Evolutionary conservation across 1,140 invertebrate genomes (phyloP).

Genomic region (Campoletis sonorensis): DNA sequence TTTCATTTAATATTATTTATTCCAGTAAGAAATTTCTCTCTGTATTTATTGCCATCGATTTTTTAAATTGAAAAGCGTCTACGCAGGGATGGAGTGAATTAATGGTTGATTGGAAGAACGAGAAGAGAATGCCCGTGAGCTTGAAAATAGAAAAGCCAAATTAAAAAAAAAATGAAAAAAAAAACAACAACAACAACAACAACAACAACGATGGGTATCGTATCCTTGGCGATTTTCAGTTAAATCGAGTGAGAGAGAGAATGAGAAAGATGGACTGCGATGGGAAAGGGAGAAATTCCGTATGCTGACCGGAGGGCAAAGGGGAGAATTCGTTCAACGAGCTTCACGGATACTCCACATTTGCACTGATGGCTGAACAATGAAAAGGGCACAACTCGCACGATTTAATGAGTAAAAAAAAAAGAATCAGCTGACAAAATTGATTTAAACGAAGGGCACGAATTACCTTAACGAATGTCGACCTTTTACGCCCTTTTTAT

Average conservation of each 20-base stretch:
- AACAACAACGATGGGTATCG: conserved; percentile 8
- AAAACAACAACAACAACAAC: background rate
- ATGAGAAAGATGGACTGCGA: background rate
- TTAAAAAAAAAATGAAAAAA: too few species aligned
- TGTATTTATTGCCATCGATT: background rate
- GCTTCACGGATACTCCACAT: background rate
- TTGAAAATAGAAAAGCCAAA: background rate
- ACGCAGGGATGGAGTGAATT: background rate
- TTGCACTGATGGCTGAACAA: background rate
- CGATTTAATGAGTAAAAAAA: background rate
- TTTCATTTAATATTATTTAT: background rate
- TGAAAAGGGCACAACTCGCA: background rate
- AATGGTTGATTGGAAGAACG: background rate
- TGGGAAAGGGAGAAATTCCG: background rate
- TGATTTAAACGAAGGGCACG: too few species aligned
- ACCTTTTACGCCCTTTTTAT: background rate
- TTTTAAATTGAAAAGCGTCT: conserved; percentile 15
- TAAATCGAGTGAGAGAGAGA: background rate
- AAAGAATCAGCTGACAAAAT: background rate
- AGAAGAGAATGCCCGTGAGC: background rate
- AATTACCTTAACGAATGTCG: too few species aligned
- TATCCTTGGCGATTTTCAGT: conserved; percentile 6
- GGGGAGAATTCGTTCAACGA: background rate
- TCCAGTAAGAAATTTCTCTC: background rate
- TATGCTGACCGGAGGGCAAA: background rate